A percentile compares a stretch with the other conserved stretches of the same genome.
Evolutionary conservation across 2,888 invertebrate species (phyloP).

Genomic region (Phrixothrix hirtus): DNA sequence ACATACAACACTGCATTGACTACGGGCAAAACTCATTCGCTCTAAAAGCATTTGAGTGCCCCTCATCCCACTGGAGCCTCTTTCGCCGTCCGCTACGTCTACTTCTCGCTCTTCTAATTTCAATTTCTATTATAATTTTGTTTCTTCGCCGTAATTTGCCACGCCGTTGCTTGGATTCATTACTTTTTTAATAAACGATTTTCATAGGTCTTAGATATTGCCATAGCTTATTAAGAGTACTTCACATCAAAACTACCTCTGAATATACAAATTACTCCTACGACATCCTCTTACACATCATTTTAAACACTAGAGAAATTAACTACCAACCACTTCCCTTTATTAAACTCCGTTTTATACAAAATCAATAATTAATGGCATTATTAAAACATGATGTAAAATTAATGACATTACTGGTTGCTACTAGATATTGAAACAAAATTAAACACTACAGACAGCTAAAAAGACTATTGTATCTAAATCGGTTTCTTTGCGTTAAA

Average conservation of each 20-base stretch:
- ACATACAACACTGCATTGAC: conserved; percentile 43
- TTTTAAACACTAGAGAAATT: too few species aligned
- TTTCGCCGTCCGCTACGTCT: conserved; percentile 29
- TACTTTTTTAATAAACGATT: conserved; percentile 32
- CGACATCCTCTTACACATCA: conserved; percentile 4
- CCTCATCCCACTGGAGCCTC: conserved; percentile 29
- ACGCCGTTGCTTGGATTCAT: conserved; percentile 31
- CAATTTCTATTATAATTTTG: conserved; percentile 37
- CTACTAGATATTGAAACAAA: too few species aligned
- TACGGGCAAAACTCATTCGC: conserved; percentile 51
- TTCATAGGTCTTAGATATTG: conserved; percentile 28
- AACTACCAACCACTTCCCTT: too few species aligned
- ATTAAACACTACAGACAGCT: too few species aligned
- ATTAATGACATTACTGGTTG: too few species aligned
- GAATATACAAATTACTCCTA: conserved; percentile 11
- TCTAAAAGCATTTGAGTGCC: conserved; percentile 54
- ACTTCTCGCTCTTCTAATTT: conserved; percentile 35
- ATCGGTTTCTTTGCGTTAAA: too few species aligned
- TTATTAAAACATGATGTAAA: too few species aligned
- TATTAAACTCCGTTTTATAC: too few species aligned
- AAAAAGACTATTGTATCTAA: too few species aligned
- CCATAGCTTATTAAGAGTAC: conserved; percentile 29
- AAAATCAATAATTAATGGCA: too few species aligned
- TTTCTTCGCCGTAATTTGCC: conserved; percentile 31
- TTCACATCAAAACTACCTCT: conserved; percentile 22